These are phyloP conservation scores for Vidua chalybeata DNA, from an alignment of 2,113 vertebrate genomes.

Conservation along the genomic window DNA sequence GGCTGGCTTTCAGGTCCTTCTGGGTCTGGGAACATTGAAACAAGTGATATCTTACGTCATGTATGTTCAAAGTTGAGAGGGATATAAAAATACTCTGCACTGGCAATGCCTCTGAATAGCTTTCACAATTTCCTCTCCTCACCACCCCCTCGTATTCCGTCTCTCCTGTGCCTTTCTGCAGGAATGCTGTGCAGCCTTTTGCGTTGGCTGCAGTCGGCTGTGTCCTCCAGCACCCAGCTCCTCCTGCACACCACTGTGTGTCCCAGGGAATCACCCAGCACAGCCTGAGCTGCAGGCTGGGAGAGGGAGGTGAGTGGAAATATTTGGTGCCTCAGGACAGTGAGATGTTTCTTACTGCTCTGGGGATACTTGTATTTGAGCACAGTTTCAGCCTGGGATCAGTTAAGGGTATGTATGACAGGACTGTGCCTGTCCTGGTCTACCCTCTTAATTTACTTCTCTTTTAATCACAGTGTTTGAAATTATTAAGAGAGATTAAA, in stretches of 20 bases:
- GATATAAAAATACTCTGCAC: conserved; percentile 11
- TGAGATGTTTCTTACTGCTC: not conserved
- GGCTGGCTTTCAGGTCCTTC: not conserved
- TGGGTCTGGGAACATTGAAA: not conserved
- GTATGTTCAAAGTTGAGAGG: not conserved
- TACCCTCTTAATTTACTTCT: not conserved
- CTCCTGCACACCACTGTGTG: not conserved
- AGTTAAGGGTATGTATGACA: not conserved
- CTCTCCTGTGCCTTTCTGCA: not conserved
- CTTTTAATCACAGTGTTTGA: not conserved
- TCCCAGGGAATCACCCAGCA: not conserved
- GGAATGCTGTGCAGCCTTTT: not conserved
- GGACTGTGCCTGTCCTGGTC: not conserved
- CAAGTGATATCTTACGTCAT: too few species aligned
- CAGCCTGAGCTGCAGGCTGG: not conserved
- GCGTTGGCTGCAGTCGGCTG: not conserved
- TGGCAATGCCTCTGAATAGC: conserved; percentile 15
- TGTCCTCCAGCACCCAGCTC: not conserved
- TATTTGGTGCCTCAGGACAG: not conserved
- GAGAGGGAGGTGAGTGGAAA: not conserved
- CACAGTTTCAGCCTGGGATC: not conserved
- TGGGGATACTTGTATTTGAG: rapidly evolving
- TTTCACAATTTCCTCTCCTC: conserved; percentile 31
- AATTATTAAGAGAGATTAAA: not conserved
- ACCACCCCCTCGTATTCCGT: not conserved